Percentiles rank a stretch among this genome's conserved stretches.
Conservation (phyloP, 1,140 invertebrate genomes). For the Muscidifurax raptorellus region DNA sequence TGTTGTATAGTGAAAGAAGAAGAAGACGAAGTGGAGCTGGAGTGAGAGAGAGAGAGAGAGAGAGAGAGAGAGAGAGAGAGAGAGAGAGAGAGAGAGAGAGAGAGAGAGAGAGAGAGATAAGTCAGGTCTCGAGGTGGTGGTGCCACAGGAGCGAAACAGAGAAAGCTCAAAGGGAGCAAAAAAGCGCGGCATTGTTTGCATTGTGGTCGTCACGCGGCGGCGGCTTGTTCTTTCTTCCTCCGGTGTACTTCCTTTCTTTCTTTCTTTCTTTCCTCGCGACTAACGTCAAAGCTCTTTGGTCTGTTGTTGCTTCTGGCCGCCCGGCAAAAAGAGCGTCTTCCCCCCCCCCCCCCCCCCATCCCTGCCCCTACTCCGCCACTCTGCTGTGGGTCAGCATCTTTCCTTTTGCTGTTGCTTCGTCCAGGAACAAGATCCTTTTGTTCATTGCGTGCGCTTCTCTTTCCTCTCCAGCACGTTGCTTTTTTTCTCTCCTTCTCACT, state of each 20-base stretch:
- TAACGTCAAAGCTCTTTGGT: conserved; percentile 52
- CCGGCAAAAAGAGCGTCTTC: conserved; percentile 1
- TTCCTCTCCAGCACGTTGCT: neutral
- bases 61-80: neutral
- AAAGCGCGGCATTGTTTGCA: conserved; percentile 57
- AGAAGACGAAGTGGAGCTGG: neutral
- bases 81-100: neutral
- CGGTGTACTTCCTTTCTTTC: conserved; percentile 40
- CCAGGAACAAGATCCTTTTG: conserved; percentile 30
- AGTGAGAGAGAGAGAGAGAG: neutral
- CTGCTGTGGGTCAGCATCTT: conserved; percentile 22
- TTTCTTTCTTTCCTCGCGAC: conserved; percentile 38
- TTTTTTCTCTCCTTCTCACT: neutral
- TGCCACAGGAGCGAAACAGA: too few species aligned
- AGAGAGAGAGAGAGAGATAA: neutral
- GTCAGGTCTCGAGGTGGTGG: too few species aligned
- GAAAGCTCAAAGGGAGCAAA: conserved; percentile 48
- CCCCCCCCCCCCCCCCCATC: neutral
- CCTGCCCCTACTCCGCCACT: neutral
- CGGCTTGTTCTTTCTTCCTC: conserved; percentile 25
- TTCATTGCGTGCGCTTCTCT: neutral
- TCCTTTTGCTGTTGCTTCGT: conserved; percentile 34
- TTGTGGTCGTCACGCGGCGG: conserved; percentile 32
- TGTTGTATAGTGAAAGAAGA: neutral
- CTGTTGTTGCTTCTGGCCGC: neutral